Conservation (phyloP, 2,888 invertebrate genomes). For the Hyalella azteca region DNA sequence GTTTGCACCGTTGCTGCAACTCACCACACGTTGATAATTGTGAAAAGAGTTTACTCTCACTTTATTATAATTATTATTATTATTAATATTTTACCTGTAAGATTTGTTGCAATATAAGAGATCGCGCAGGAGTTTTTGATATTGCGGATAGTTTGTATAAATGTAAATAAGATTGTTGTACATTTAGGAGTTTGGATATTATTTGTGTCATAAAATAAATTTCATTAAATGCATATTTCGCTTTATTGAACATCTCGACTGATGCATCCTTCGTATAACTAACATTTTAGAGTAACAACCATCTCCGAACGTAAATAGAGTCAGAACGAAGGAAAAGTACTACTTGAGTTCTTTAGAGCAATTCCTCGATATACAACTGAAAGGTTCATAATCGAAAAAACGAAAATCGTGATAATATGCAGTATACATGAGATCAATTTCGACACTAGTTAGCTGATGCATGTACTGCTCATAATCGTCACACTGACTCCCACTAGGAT, state of each 20-base stretch:
- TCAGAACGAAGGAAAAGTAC: too few relatives aligned
- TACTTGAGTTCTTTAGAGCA: too few relatives aligned
- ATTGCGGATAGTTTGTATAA: constrained; percentile 1
- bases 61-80: neutral
- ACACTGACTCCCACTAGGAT: neutral
- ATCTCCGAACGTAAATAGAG: too few relatives aligned
- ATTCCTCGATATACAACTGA: too few relatives aligned
- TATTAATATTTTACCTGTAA: too few relatives aligned
- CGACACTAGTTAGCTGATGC: neutral
- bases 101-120: constrained; percentile 13
- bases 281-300: too few relatives aligned
- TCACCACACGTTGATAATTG: constrained; percentile 15
- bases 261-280: too few relatives aligned
- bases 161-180: constrained; percentile 32
- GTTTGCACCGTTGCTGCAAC: neutral
- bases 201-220: constrained; percentile 31
- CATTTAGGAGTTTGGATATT: constrained; percentile 31
- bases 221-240: neutral
- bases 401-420: constrained; percentile 13
- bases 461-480: neutral
- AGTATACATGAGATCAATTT: neutral
- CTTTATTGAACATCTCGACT: too few relatives aligned
- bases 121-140: neutral
- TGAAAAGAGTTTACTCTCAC: constrained; percentile 23
- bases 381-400: neutral